These are phyloP conservation scores for Lithophane semibrunnea DNA, from an alignment of 2,888 invertebrate genomes.

Conservation along the genomic window DNA sequence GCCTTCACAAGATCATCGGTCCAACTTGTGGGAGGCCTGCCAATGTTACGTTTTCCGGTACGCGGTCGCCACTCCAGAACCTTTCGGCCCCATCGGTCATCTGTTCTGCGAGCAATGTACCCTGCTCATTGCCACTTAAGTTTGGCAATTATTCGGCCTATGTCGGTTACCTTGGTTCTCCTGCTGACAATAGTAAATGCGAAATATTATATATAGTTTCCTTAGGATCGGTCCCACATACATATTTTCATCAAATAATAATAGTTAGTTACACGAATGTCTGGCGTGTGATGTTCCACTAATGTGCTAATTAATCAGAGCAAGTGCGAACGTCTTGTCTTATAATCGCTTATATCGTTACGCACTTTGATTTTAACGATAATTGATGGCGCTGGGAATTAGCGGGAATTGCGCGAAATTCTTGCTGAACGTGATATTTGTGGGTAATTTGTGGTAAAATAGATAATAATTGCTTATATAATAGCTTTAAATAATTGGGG, in stretches of 20 bases:
- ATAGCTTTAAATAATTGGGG: conserved; percentile 3
- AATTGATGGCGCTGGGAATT: conserved; percentile 61
- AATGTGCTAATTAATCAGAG: conserved; percentile 66
- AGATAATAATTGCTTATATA: conserved; percentile 3
- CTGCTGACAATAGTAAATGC: too few relatives aligned
- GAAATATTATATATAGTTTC: too few relatives aligned
- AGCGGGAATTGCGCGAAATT: conserved; percentile 24
- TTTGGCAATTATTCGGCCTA: too few relatives aligned
- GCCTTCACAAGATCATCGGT: too few relatives aligned
- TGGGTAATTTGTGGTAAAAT: neutral
- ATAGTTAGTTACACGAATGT: conserved; percentile 6
- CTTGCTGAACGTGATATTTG: conserved; percentile 21
- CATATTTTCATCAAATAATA: neutral
- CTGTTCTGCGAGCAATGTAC: too few relatives aligned
- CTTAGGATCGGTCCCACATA: too few relatives aligned
- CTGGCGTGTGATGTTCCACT: conserved; percentile 43
- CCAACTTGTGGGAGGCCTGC: too few relatives aligned
- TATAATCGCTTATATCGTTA: conserved; percentile 65
- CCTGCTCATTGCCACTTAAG: too few relatives aligned
- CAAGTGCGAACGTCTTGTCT: conserved; percentile 57
- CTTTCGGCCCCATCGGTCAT: too few relatives aligned
- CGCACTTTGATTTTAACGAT: conserved; percentile 64
- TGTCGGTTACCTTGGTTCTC: too few relatives aligned
- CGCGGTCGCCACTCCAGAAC: too few relatives aligned
- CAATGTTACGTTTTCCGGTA: too few relatives aligned